Evolutionary conservation across 2,113 vertebrate genomes (phyloP).

Genomic region (Sardina pilchardus): DNA sequence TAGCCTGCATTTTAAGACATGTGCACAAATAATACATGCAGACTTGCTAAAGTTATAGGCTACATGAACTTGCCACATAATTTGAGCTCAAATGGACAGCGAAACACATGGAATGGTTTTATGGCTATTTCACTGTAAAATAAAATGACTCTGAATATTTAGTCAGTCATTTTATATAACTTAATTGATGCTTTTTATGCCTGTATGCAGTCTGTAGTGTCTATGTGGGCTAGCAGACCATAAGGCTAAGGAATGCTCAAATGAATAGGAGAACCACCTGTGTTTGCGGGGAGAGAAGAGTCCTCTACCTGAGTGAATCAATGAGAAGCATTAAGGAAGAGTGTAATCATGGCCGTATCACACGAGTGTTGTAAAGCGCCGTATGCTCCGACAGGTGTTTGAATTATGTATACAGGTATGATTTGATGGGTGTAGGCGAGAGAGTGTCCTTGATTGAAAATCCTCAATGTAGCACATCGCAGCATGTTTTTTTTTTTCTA

Average conservation of each 20-base stretch:
- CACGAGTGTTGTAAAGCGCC: slow-evolving; percentile 71
- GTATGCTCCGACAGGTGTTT: slow-evolving; percentile 66
- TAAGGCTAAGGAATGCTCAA: background rate
- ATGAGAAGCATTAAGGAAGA: background rate
- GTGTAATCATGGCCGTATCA: slow-evolving; percentile 69
- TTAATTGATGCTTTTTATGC: background rate
- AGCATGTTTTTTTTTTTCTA: slow-evolving; percentile 49
- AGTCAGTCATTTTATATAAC: background rate
- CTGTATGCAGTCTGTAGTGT: background rate
- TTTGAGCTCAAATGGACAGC: background rate
- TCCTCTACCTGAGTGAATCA: background rate
- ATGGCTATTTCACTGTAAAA: background rate
- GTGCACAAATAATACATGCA: too few relatives aligned
- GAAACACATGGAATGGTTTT: background rate
- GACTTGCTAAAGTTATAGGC: too few relatives aligned
- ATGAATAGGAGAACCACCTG: background rate
- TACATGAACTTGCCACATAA: too few relatives aligned
- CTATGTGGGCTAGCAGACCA: background rate
- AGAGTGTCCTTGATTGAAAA: slow-evolving; percentile 69
- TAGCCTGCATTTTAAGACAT: too few relatives aligned
- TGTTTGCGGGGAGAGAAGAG: background rate
- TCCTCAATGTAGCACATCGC: slow-evolving; percentile 49
- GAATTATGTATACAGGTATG: slow-evolving; percentile 78
- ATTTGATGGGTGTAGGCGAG: slow-evolving; percentile 70
- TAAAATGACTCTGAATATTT: background rate